Evolutionary conservation across 2,797 vertebrate genomes (phyloP).

Genomic region (Acanthurus leucopareius): DNA sequence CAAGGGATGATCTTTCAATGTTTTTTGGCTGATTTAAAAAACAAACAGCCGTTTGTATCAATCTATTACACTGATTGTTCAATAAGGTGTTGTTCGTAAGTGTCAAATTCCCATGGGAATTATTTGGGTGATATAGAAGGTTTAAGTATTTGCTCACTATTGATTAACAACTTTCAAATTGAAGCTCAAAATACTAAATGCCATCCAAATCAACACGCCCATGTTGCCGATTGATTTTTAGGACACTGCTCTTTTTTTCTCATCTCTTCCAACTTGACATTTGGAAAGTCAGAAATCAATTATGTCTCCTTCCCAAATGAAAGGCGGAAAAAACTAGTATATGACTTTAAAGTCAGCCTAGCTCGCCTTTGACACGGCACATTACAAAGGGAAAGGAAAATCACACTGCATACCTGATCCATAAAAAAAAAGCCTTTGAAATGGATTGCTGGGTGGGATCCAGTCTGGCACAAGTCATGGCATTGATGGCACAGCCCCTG

Average conservation of each 20-base stretch:
- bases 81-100: not conserved
- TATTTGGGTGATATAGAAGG: conserved; percentile 23
- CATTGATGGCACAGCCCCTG: conserved; percentile 87
- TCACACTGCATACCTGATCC: conserved; percentile 89
- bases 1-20: conserved; percentile 23
- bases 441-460: conserved; percentile 87
- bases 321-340: conserved; percentile 82
- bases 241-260: conserved; percentile 68
- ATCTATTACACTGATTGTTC: conserved; percentile 6
- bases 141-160: conserved; percentile 26
- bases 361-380: conserved; percentile 85
- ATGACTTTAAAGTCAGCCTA: conserved; percentile 82
- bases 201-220: conserved; percentile 58
- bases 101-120: conserved; percentile 64
- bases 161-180: conserved; percentile 54
- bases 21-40: conserved; percentile 8
- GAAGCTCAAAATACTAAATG: conserved; percentile 50
- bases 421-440: conserved; percentile 88
- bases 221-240: conserved; percentile 75
- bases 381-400: conserved; percentile 89
- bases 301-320: conserved; percentile 82
- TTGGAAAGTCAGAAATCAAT: conserved; percentile 86
- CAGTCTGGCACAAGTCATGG: conserved; percentile 86
- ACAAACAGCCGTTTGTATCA: conserved; percentile 4
- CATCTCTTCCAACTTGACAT: conserved; percentile 82